phyloP scores from a whole-genome alignment of 2,113 vertebrate genomes.

The Haliaeetus leucogaster region DNA sequence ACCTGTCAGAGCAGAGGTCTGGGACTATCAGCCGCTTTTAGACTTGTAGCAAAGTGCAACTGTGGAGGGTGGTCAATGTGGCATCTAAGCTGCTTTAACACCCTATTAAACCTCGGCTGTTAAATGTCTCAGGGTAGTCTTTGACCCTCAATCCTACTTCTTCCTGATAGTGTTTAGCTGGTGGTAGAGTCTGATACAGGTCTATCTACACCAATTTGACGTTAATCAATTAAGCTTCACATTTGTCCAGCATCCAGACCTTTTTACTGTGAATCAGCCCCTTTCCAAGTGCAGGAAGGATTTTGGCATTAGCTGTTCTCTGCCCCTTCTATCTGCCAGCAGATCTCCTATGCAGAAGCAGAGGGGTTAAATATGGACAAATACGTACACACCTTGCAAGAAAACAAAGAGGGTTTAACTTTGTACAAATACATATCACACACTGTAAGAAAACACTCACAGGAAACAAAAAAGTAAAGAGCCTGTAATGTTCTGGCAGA shows the following conservation, averaged over 20 bases:
- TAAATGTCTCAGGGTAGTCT: background rate
- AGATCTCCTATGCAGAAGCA: background rate
- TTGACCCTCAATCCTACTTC: background rate
- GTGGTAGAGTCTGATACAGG: background rate
- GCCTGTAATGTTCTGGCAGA: background rate
- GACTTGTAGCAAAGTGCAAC: background rate
- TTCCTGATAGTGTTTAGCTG: background rate
- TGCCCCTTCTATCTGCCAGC: background rate
- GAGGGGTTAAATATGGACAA: background rate
- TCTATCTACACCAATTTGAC: background rate
- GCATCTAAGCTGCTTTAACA: background rate
- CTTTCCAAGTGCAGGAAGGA: background rate
- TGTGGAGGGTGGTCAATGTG: background rate
- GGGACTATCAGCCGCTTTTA: background rate
- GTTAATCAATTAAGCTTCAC: background rate
- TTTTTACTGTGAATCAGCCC: background rate
- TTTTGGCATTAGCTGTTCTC: background rate
- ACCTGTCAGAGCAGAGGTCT: background rate
- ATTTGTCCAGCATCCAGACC: background rate
- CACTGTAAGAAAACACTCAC: background rate
- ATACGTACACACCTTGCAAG: background rate
- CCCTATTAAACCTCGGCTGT: background rate
- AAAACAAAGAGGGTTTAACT: background rate
- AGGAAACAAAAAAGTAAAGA: background rate
- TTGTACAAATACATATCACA: background rate